phyloP scores from a whole-genome alignment of 2,888 invertebrate species.

The Chaetogeoica ovagalla region DNA sequence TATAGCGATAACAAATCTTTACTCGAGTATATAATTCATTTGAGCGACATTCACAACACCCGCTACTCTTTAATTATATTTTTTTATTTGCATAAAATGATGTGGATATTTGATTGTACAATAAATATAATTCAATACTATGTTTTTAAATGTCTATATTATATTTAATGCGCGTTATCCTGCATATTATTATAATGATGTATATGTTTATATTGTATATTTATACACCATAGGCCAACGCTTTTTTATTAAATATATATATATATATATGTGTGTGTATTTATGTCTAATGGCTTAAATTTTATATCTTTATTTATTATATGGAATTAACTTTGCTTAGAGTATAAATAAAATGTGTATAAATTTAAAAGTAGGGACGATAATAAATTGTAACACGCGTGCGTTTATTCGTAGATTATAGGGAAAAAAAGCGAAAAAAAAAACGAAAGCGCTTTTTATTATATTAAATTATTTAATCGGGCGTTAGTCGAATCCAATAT shows the following conservation, averaged over 20 bases:
- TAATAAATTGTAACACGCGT: conserved; percentile 2
- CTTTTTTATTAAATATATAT: not conserved
- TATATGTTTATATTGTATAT: not conserved
- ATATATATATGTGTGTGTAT: not conserved
- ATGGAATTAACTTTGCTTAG: conserved; percentile 43
- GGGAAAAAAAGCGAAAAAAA: conserved; percentile 12
- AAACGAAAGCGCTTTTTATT: not conserved
- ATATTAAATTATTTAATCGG: conserved; percentile 26
- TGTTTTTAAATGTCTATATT: not conserved
- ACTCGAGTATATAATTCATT: too few relatives aligned
- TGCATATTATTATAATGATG: conserved; percentile 12
- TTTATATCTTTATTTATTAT: conserved; percentile 44
- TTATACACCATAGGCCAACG: not conserved
- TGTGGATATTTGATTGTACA: not conserved
- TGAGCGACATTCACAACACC: too few relatives aligned
- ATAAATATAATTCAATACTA: not conserved
- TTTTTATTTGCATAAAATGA: too few relatives aligned
- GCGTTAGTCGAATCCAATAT: conserved; percentile 7
- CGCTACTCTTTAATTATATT: too few relatives aligned
- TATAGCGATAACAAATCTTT: too few relatives aligned
- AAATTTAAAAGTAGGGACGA: conserved; percentile 26
- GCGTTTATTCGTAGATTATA: conserved; percentile 29
- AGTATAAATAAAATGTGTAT: conserved; percentile 35
- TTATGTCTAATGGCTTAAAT: conserved; percentile 27
- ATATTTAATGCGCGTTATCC: not conserved